phyloP scores from a whole-genome alignment of 1,140 invertebrate species.

The Heliothis virescens region DNA sequence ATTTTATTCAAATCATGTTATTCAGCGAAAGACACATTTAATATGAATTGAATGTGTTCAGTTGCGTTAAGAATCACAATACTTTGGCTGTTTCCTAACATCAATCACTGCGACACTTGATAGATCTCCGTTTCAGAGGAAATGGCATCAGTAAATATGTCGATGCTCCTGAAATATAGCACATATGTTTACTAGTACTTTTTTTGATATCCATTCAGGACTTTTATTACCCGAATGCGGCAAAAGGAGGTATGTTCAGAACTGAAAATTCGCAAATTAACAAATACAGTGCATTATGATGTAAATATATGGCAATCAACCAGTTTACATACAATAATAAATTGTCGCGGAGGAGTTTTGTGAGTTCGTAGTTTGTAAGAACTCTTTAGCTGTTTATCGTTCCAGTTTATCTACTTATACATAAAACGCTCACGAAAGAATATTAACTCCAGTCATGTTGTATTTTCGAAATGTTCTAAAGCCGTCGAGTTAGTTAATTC shows the following conservation, averaged over 20 bases:
- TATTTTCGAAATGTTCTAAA: slow-evolving; percentile 12
- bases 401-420: slow-evolving; percentile 54
- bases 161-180: not conserved
- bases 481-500: slow-evolving; percentile 25
- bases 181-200: too few species aligned
- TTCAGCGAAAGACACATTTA: not conserved
- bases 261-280: too few species aligned
- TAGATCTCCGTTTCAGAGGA: slow-evolving; percentile 1
- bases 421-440: slow-evolving; percentile 37
- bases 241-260: too few species aligned
- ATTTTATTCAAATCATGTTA: too few species aligned
- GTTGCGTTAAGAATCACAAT: not conserved
- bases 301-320: too few species aligned
- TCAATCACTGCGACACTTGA: slow-evolving; percentile 23
- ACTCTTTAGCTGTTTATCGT: slow-evolving; percentile 4
- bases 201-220: not conserved
- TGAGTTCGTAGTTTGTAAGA: too few species aligned
- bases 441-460: not conserved
- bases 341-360: too few species aligned
- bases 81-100: not conserved
- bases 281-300: too few species aligned
- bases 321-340: too few species aligned
- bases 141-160: not conserved
- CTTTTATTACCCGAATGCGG: too few species aligned
- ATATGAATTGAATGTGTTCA: not conserved